Evolutionary conservation across 2,113 vertebrate species (phyloP), one percentile per base, ranked within the genome.

Genomic region (Condylura cristata): DNA sequence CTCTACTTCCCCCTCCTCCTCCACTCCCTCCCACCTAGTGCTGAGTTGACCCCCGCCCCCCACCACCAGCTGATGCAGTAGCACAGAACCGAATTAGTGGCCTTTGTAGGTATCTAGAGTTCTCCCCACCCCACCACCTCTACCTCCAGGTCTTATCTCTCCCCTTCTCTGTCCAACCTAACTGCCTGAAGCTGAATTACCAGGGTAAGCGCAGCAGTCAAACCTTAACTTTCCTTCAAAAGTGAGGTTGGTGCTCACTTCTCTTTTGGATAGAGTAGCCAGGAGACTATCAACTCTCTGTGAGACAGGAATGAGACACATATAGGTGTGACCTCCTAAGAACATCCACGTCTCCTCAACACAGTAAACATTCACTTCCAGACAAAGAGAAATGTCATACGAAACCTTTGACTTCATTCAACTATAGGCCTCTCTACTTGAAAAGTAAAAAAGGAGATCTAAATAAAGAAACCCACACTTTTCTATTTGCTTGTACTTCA

Each of bases 61-160:
- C n/a, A n/a, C n/a, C n/a, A n/a, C 51, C 26, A 58, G 32, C 39
- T 22, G 37, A 13, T 1, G 72, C 48, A 37, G 65, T 56, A 39
- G 22, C 51, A 39, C 60, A 26, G 44, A 37, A 46, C 17, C 0
- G 41, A 32, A 66, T 51, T 56, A 39, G 32, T 34, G 9, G 8
- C 72, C 60, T 44, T 9, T 44, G 4, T 48, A 48, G 70, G 0
- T 12, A 8, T 1, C 1, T 51, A 9, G 34, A 22, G 7, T 1
- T 0, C 30, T 4, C 44, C 20, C 37, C 20, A 26, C 34, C 13
- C 48, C 48, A 17, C 48, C 48, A 16, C 13, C 20, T 22, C 30
- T 18, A 9, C 16, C 51, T 2, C 39, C 0, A 0, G 58, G 0
- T 60, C 48, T 11, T 16, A 0, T 48, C 0, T 5, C 26, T 3